Base-by-base conservation (phyloP, 2,113 vertebrate genomes). In the Antechinus flavipes region DNA sequence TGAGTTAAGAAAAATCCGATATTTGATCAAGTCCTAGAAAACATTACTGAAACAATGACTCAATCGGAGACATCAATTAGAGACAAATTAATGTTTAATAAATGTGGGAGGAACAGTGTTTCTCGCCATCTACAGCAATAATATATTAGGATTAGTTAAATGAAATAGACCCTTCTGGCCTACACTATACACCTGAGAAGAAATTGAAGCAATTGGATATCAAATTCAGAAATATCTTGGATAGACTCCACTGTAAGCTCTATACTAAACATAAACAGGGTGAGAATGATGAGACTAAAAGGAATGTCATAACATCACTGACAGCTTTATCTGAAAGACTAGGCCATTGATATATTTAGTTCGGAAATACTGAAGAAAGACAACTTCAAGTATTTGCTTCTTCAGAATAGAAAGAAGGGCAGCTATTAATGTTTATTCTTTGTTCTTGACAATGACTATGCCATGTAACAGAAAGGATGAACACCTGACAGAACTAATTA, bases 191-290 rank as follows among this genome's bases (percentile, higher is more conserved):
- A 84, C n/a, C n/a, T 8, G 16, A 84, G 68, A 42, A 19, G 35
- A 14, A 84, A 42, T 42, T 84, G 68, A 84, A 84, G 68, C 14
- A 42, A 6, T 14, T 84, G 2, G 19, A 12, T 22, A 42, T 84
- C 35, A 84, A 42, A 16, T 1, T 42, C 35, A 42, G 16, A 0
- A 8, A 3, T 42, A n/a, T 19, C 0, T 76, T n/a, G 61, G 14
- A 2, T 6, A 76, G 1, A 76, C 5, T 1, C 68, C 10, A 5
- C 35, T 19, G 1, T 14, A n/a, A 11, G 14, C 11, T 2, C 16
- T 76, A 19, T 19, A 35, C 5, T 16, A 76, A n/a, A 19, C 68
- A n/a, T 76, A 35, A 76, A 76, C 16, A 76, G 14, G 16, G 4
- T 76, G 4, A 3, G 24, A 35, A 1, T 22, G n/a, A 14, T 76